Base-by-base conservation (phyloP, 2,888 invertebrate genomes). In the Amblyjoppa proteus region DNA sequence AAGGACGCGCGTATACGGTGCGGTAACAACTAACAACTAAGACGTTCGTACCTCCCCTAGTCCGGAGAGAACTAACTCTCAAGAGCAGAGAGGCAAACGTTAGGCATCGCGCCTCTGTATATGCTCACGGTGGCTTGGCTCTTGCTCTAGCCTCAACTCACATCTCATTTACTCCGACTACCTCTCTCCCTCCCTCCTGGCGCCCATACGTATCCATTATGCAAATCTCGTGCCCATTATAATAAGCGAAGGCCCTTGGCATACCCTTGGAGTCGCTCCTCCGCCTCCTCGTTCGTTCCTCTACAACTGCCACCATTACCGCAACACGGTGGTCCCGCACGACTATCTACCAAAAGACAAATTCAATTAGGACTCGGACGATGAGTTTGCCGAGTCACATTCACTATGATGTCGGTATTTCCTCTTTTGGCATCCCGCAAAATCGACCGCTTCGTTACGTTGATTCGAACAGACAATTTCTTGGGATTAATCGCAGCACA, bases 121-220 rank as follows among this genome's bases (percentile, higher is more conserved):
- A 75, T 75, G 45, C 76, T 41, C 80, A 31, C 64, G 64, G 80
- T 83, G 80, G 74, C 76, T 83, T 83, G 80, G 76, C 71, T 80
- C 83, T 76, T 64, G 53, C 83, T 77, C 58, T 45, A 70, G 51
- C 64, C 49, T 75, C 66, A 28, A 20, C 77, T 38, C 77, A 77
- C 34, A 49, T 79, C 83, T 78, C 68, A 53, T 74, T 51, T 71
- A 56, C 77, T 79, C 70, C 49, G 58, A 38, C 61, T 20, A 58
- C 66, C 51, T 38, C 74, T 56, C 53, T 41, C 58, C 25, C 69
- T 81, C 90, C 89, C 90, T 90, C 90, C 82, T 87, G 90, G 90
- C 91, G 91, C 92, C 92, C 93, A 93, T 93, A 93, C 93, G 92
- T 93, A 93, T 93, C 93, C 92, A 93, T 93, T 93, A 93, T 93